These are phyloP conservation scores for Leptodirus hochenwartii DNA, from an alignment of 2,888 invertebrate genomes.

Conservation along the genomic window DNA sequence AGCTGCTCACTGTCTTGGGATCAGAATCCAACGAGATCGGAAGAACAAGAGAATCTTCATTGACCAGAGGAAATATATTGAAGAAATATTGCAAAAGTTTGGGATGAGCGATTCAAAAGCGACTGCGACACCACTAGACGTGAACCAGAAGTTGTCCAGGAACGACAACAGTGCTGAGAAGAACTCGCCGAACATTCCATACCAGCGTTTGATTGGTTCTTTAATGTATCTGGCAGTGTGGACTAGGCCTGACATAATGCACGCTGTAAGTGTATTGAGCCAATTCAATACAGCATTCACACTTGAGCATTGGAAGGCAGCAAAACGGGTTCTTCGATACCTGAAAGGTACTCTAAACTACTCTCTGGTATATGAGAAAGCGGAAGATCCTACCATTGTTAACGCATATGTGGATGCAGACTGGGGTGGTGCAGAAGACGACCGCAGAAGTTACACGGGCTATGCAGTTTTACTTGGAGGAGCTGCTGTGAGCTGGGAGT, in stretches of 20 bases:
- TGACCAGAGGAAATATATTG: no score
- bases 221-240: conserved; percentile 12
- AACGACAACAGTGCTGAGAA: no score
- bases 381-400: conserved; percentile 1
- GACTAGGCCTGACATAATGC: conserved; percentile 14
- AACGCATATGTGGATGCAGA: conserved; percentile 16
- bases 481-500: conserved; percentile 16
- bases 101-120: no score
- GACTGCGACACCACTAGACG: no score
- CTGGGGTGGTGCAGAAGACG: conserved; percentile 12
- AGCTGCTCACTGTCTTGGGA: no score
- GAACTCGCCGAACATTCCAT: no score
- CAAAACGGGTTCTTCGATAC: conserved; percentile 8
- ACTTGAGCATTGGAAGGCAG: conserved; percentile 7
- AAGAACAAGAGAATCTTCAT: no score
- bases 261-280: conserved; percentile 12
- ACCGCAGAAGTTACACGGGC: conserved; percentile 10
- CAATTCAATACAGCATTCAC: conserved; percentile 13
- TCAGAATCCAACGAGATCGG: no score
- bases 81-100: no score
- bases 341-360: conserved; percentile 6
- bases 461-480: conserved; percentile 15
- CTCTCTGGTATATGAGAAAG: conserved; percentile 7
- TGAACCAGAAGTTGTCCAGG: no score
- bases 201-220: conserved; percentile 11